Evolutionary conservation across 1,140 invertebrate genomes (phyloP).

Genomic region (Cepaea nemoralis): DNA sequence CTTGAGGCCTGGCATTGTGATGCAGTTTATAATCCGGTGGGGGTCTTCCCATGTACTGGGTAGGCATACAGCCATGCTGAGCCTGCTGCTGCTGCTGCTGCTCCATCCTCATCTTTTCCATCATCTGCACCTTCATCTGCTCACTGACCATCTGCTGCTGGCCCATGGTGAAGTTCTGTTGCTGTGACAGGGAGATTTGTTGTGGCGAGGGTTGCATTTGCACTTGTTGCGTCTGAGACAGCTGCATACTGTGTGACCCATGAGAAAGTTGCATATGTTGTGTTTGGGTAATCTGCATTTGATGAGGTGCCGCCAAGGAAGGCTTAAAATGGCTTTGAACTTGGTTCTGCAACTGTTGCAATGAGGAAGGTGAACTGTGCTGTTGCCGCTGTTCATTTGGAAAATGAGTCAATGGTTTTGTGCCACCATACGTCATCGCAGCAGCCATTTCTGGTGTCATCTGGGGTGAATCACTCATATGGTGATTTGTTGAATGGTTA

Average conservation of each 20-base stretch:
- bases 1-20: slow-evolving; percentile 44
- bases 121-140: slow-evolving; percentile 61
- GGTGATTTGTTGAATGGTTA: slow-evolving; percentile 3
- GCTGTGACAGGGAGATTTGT: slow-evolving; percentile 84
- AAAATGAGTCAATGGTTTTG: slow-evolving; percentile 68
- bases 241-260: slow-evolving; percentile 76
- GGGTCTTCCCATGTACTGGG: slow-evolving; percentile 63
- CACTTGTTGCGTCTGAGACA: slow-evolving; percentile 87
- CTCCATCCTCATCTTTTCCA: slow-evolving; percentile 53
- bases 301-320: slow-evolving; percentile 61
- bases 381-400: slow-evolving; percentile 43
- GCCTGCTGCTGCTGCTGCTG: slow-evolving; percentile 53
- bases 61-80: slow-evolving; percentile 50
- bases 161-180: slow-evolving; percentile 75
- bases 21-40: slow-evolving; percentile 69
- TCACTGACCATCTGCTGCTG: slow-evolving; percentile 60
- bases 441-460: slow-evolving; percentile 44
- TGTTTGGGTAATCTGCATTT: slow-evolving; percentile 59
- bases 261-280: slow-evolving; percentile 68
- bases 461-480: slow-evolving; percentile 24
- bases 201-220: slow-evolving; percentile 79
- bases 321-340: slow-evolving; percentile 66
- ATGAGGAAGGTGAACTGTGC: slow-evolving; percentile 58
- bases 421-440: slow-evolving; percentile 56
- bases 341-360: slow-evolving; percentile 71